Base-by-base conservation (phyloP, 2,888 invertebrate species). In the Amaurobius ferox region DNA sequence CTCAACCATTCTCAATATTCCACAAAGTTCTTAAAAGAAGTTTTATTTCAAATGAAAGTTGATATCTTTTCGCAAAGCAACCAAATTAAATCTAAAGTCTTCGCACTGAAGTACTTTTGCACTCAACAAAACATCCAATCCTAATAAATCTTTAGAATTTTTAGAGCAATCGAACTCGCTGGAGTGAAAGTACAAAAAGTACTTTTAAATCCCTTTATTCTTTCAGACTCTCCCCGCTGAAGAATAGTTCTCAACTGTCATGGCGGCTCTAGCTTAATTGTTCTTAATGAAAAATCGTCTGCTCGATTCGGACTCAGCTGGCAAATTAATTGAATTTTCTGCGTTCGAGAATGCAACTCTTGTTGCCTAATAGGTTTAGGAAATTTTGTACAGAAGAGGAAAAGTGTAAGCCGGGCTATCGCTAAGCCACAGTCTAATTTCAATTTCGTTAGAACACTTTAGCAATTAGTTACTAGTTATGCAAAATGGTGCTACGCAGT, bases 281-380 rank as follows among this genome's bases (percentile, higher is more conserved):
- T 80, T 80, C 80, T 67, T 67, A 73, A 73, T 66, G 80, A 80
- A 80, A 80, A 80, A 80, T 80, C 55, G 80, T 73, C 73, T 79
- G 48, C 23, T 32, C 71, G 66, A 79, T 79, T 79, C 64, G 62
- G 80, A 40, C 66, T 77, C 77, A 77, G 80, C 80, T 80, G 67
- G 71, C 67, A 55, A 80, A 80, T 73, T 80, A 80, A 80, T 80
- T 80, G 73, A 80, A 80, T 80, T 80, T 80, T 44, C 66, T 23
- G 23, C n/a, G 9, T 55, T 55, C 23, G 55, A 55, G 23, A 23
- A 55, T 55, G 55, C 55, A 55, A 55, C 26, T 44, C 19, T 16
- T 29, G 29, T 23, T 78, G 55, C 55, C 32, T 70, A 62, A 78
- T 70, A 70, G 61, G 48, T 76, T 67, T 48, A 77, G 35, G 77